Conservation (phyloP, 2,113 vertebrate species). For the Podocnemis expansa region DNA sequence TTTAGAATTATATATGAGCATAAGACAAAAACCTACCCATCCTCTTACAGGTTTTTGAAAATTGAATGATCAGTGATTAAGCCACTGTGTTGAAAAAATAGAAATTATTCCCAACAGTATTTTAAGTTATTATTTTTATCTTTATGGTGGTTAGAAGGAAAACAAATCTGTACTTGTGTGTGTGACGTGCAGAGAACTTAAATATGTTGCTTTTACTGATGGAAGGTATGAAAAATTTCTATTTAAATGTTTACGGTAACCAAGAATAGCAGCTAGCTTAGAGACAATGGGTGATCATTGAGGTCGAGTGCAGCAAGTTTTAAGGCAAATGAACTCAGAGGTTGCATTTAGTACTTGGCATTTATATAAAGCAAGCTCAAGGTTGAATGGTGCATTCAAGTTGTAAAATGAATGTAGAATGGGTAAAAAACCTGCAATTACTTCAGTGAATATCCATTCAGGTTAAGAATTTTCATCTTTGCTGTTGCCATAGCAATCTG, state of each 20-base stretch:
- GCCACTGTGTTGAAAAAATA: not conserved
- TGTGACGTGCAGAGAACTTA: not conserved
- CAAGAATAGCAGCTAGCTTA: not conserved
- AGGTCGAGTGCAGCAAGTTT: conserved; percentile 25
- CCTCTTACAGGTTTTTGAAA: not conserved
- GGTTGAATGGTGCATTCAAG: conserved; percentile 73
- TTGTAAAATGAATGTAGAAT: conserved; percentile 79
- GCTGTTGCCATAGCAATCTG: conserved; percentile 87
- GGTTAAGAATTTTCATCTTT: conserved; percentile 86
- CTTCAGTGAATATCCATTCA: conserved; percentile 85
- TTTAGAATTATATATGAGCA: not conserved
- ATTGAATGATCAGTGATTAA: not conserved
- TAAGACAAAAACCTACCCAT: not conserved
- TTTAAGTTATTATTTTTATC: not conserved
- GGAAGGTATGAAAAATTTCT: not conserved
- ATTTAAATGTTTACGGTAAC: not conserved
- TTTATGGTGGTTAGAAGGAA: not conserved
- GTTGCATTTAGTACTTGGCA: conserved; percentile 42
- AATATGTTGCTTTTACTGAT: not conserved
- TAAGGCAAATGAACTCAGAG: conserved; percentile 35
- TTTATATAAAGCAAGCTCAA: conserved; percentile 73
- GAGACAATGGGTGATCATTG: not conserved
- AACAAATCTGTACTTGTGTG: accelerated
- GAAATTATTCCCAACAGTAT: not conserved
- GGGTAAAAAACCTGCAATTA: conserved; percentile 84